A percentile compares a stretch with the other conserved stretches of the same genome.
phyloP scores from a whole-genome alignment of 2,888 invertebrate species.

The Drosophila formosana region DNA sequence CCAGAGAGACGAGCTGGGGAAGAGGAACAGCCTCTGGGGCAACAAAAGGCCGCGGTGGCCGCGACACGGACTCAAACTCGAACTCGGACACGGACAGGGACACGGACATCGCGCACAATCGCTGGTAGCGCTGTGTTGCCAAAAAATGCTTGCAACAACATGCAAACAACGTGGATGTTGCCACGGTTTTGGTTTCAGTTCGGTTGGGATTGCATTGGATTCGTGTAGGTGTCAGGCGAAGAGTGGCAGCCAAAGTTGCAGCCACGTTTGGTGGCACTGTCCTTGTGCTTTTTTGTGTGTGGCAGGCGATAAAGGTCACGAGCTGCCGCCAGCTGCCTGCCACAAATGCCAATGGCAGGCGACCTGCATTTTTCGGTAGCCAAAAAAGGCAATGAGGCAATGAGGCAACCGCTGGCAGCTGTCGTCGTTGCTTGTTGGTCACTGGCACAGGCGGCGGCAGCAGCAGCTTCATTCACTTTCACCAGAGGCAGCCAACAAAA shows the following conservation, averaged over 20 bases:
- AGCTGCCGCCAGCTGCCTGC: conserved; percentile 13
- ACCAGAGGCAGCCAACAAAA: conserved; percentile 43
- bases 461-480: conserved; percentile 60
- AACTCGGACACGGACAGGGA: conserved; percentile 48
- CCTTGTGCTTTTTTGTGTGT: conserved; percentile 46
- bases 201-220: conserved; percentile 6
- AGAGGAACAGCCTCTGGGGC: conserved; percentile 18
- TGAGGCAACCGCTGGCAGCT: conserved; percentile 25
- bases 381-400: conserved; percentile 8
- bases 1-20: background rate
- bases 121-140: conserved; percentile 31
- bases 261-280: conserved; percentile 38
- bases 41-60: conserved; percentile 43
- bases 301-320: conserved; percentile 53
- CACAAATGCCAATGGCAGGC: conserved; percentile 45
- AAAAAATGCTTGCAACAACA: conserved; percentile 67
- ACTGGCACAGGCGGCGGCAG: conserved; percentile 61
- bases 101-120: conserved; percentile 51
- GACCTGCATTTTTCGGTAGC: conserved; percentile 62
- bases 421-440: conserved; percentile 58
- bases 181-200: conserved; percentile 21
- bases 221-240: conserved; percentile 43
- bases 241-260: conserved; percentile 21
- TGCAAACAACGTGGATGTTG: conserved; percentile 54
- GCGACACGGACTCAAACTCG: conserved; percentile 41